Conservation (phyloP, 1,140 invertebrate species). For the Rhopalosiphum maidis region DNA sequence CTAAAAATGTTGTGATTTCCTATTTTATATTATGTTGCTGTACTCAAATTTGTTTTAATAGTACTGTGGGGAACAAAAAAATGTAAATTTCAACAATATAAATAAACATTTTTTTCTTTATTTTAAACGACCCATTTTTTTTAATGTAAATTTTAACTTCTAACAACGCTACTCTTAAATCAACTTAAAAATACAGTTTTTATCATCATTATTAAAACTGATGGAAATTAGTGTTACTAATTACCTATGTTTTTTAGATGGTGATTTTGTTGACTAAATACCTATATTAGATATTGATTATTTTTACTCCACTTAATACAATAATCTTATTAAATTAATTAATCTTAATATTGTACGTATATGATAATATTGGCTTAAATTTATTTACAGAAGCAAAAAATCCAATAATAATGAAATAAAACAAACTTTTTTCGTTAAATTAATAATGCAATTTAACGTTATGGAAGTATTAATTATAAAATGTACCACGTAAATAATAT, state of each 20-base stretch:
- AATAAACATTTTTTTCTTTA: neutral
- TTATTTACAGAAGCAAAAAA: neutral
- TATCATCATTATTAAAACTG: neutral
- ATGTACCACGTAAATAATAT: neutral
- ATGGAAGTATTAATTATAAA: neutral
- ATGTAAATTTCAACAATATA: neutral
- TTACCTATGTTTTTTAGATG: neutral
- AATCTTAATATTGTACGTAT: neutral
- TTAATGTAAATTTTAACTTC: neutral
- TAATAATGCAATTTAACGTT: neutral
- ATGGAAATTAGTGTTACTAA: neutral
- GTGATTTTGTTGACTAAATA: neutral
- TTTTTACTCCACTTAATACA: neutral
- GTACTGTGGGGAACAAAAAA: neutral
- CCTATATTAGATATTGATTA: neutral
- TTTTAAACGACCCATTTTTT: neutral
- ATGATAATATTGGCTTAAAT: neutral
- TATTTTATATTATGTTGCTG: neutral
- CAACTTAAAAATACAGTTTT: neutral
- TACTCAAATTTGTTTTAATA: neutral
- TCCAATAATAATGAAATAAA: neutral
- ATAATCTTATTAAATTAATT: neutral
- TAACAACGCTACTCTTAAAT: neutral
- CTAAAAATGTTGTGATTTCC: neutral
- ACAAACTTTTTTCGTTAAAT: neutral